Evolutionary conservation across 1,140 invertebrate genomes (phyloP).

Genomic region (Globodera rostochiensis): DNA sequence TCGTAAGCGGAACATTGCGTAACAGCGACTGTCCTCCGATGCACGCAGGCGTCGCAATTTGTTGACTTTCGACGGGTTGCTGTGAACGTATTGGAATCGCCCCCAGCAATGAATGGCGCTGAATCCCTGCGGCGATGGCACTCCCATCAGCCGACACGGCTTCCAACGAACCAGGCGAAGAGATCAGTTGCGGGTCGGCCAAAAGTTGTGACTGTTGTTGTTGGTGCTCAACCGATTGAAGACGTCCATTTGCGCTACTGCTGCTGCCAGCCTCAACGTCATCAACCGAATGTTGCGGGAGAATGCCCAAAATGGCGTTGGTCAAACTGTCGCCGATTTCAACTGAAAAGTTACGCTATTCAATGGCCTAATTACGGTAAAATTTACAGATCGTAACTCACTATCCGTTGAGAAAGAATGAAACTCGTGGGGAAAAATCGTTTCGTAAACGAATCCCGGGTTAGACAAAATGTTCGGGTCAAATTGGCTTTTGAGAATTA

Average conservation of each 20-base stretch:
- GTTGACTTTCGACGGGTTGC: background rate
- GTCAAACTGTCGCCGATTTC: slow-evolving; percentile 9
- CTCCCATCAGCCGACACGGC: background rate
- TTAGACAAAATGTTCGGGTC: no score
- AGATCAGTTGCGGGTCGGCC: background rate
- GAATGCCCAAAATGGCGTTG: slow-evolving; percentile 9
- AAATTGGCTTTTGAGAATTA: no score
- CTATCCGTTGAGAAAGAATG: background rate
- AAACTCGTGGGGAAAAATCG: background rate
- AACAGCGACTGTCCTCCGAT: background rate
- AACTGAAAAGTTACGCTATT: background rate
- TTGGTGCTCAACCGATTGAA: background rate
- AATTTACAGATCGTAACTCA: background rate
- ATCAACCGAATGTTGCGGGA: background rate
- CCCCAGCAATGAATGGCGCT: background rate
- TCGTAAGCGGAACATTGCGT: background rate
- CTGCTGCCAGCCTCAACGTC: background rate
- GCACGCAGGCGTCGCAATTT: background rate
- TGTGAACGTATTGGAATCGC: background rate
- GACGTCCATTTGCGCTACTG: background rate
- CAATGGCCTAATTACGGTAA: background rate
- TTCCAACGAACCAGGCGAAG: background rate
- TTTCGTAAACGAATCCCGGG: no score
- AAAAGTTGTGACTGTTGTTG: background rate
- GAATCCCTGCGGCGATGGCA: background rate